Evolutionary conservation across 2,888 invertebrate genomes (phyloP), one percentile per base, ranked within the genome.

Genomic region (Nycteola revayana): DNA sequence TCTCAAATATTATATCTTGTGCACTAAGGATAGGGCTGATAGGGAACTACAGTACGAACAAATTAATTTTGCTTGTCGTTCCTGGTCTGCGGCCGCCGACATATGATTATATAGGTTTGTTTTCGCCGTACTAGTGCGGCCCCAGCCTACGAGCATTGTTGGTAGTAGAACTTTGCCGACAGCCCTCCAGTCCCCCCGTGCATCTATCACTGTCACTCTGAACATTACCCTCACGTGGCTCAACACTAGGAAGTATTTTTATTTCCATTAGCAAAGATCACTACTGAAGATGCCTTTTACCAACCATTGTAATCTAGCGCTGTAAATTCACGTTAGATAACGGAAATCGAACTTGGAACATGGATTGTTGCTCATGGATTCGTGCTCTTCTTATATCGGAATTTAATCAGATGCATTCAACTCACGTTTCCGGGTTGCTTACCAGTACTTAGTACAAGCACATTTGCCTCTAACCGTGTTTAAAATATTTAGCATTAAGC

Each of bases 291-390:
- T 65, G 62, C 66, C 62, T 61, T 60, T 48, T 48, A 49, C 57
- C 49, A 54, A 58, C 60, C 61, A 70, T 62, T 60, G 65, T 77
- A 75, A 82, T 79, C 76, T 78, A 44, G 58, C 56, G 66, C 66
- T 72, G 76, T 83, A 80, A 84, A 83, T 84, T 79, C 66, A 66
- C 73, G 69, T 69, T 62, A 75, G 79, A 80, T 84, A 82, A 75
- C 77, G 68, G 74, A 65, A 66, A 64, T 66, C 63, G 72, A 65
- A 67, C 62, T 53, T 53, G 50, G 60, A 74, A 80, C 80, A 78
- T 55, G 76, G 66, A 60, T 75, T 69, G 74, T 61, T 65, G 66
- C 69, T 67, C 72, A 67, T 65, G 73, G 64, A 73, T 76, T 77
- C 73, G 68, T 77, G 75, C 69, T 60, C 74, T 73, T 67, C 74